These are phyloP conservation scores for Theocolax elegans DNA, from an alignment of 1,140 invertebrate genomes.

Conservation along the genomic window DNA sequence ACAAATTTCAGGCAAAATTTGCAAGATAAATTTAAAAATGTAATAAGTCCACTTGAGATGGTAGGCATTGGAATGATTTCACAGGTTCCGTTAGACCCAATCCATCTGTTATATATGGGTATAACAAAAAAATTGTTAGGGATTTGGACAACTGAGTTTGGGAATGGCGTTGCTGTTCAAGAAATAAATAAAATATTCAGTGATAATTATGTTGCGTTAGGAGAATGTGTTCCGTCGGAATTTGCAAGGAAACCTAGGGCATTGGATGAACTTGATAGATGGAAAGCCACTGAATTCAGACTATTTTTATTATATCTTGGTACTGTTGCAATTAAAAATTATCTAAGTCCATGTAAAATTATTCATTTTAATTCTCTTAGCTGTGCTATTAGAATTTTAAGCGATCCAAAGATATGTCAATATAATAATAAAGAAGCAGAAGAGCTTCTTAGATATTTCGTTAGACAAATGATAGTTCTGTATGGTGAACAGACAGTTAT, in stretches of 20 bases:
- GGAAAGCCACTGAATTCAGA: constrained; percentile 9
- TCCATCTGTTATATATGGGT: constrained; percentile 2
- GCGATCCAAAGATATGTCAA: constrained; percentile 6
- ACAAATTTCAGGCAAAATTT: background rate
- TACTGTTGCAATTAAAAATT: constrained; percentile 47
- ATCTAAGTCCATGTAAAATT: constrained; percentile 35
- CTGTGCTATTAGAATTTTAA: background rate
- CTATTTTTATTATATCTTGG: constrained; percentile 51
- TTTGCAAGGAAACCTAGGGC: constrained; percentile 50
- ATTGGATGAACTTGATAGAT: constrained; percentile 39
- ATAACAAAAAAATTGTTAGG: constrained; percentile 52
- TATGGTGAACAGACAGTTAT: constrained; percentile 45
- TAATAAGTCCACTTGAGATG: background rate
- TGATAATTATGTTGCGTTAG: constrained; percentile 7
- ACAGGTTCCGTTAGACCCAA: background rate
- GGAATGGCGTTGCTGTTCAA: constrained; percentile 18
- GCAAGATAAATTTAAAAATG: background rate
- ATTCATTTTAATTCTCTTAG: constrained; percentile 39
- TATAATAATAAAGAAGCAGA: constrained; percentile 31
- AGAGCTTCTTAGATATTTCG: constrained; percentile 40
- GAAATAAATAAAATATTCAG: constrained; percentile 24
- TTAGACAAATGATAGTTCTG: constrained; percentile 37
- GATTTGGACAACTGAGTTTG: constrained; percentile 50
- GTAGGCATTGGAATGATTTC: background rate
- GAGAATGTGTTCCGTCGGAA: constrained; percentile 44